Evolutionary conservation across 2,888 invertebrate genomes (phyloP).

Genomic region (Philaethria dido): DNA sequence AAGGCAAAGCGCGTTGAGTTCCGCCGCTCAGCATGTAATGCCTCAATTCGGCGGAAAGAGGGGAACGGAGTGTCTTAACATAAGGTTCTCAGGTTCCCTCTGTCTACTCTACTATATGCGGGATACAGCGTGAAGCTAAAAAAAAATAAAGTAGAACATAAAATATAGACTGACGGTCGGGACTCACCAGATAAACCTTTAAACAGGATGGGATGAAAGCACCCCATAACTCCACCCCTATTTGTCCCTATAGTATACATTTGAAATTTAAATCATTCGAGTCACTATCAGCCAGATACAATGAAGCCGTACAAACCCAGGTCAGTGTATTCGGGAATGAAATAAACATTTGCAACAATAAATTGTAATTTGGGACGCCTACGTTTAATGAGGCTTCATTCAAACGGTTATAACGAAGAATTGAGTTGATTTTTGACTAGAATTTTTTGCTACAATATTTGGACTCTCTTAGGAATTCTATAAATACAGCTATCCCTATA

Average conservation of each 20-base stretch:
- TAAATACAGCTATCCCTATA: too few relatives aligned
- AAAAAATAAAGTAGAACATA: too few relatives aligned
- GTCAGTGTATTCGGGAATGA: conserved; percentile 28
- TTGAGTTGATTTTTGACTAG: not conserved
- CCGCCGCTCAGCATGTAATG: too few relatives aligned
- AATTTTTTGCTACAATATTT: too few relatives aligned
- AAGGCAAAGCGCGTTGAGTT: too few relatives aligned
- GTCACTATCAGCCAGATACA: not conserved
- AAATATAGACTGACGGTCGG: too few relatives aligned
- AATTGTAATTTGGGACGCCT: conserved; percentile 56
- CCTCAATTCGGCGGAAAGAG: too few relatives aligned
- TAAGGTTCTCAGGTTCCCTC: too few relatives aligned
- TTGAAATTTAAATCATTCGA: conserved; percentile 11
- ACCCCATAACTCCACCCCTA: not conserved
- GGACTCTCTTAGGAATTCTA: too few relatives aligned
- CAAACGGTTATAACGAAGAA: conserved; percentile 47
- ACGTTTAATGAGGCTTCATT: conserved; percentile 61
- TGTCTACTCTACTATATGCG: too few relatives aligned
- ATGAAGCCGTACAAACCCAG: conserved; percentile 7
- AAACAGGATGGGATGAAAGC: not conserved
- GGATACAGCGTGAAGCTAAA: too few relatives aligned
- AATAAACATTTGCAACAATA: conserved; percentile 48
- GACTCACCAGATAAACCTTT: not conserved
- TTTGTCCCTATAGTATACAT: conserved; percentile 2
- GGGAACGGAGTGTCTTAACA: too few relatives aligned